A percentile compares a stretch with the other conserved stretches of the same genome.
phyloP scores from a whole-genome alignment of 2,113 vertebrate genomes.

The Hirundichthys speculiger region DNA sequence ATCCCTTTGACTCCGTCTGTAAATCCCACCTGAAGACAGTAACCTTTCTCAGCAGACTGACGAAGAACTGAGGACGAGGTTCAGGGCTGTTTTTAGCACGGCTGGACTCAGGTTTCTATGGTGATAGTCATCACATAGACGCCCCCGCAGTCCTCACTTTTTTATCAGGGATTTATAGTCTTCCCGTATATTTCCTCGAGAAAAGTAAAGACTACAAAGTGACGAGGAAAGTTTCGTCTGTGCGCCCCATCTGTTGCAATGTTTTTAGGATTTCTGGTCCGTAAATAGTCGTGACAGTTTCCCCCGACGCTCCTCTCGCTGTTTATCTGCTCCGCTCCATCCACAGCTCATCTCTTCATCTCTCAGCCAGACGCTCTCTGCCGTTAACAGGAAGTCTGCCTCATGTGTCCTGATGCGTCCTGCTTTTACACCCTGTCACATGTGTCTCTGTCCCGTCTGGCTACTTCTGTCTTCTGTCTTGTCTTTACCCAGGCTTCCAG shows the following conservation, averaged over 20 bases:
- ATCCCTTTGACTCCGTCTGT: neutral
- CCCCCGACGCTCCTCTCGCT: conserved; percentile 36
- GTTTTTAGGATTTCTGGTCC: conserved; percentile 7
- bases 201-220: neutral
- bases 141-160: conserved; percentile 26
- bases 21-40: neutral
- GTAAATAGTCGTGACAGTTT: neutral
- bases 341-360: conserved; percentile 52
- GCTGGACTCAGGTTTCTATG: conserved; percentile 40
- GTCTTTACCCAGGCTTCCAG: conserved; percentile 40
- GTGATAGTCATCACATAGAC: conserved; percentile 32
- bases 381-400: conserved; percentile 24
- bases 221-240: conserved; percentile 4
- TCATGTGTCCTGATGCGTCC: conserved; percentile 42
- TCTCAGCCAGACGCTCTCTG: conserved; percentile 28
- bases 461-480: conserved; percentile 44
- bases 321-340: conserved; percentile 41
- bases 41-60: neutral
- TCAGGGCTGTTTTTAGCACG: conserved; percentile 25
- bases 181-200: neutral
- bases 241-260: conserved; percentile 32
- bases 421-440: conserved; percentile 24
- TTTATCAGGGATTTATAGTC: neutral
- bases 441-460: conserved; percentile 57
- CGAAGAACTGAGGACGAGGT: conserved; percentile 11